phyloP scores from a whole-genome alignment of 2,888 invertebrate genomes.

The Therioaphis trifolii region DNA sequence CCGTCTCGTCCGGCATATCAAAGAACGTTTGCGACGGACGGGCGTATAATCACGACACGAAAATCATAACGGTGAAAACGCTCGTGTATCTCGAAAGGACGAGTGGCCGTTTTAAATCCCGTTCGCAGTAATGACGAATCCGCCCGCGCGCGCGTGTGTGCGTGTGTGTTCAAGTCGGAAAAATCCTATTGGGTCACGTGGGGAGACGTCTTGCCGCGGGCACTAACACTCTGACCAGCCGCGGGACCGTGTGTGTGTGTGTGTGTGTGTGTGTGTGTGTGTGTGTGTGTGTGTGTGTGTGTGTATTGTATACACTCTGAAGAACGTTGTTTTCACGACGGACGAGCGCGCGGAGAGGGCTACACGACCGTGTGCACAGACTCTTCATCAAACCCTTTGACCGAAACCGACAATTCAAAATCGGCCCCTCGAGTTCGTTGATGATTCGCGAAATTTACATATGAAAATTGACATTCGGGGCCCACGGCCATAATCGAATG shows the following conservation, averaged over 20 bases:
- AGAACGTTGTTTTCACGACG: too few relatives aligned
- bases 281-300: too few relatives aligned
- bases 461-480: constrained; percentile 31
- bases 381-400: too few relatives aligned
- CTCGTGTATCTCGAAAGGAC: constrained; percentile 5
- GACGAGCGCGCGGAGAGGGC: too few relatives aligned
- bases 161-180: constrained; percentile 8
- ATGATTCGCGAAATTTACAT: constrained; percentile 36
- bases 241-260: too few relatives aligned
- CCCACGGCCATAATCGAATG: constrained; percentile 13
- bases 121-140: constrained; percentile 16
- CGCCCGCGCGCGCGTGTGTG: not conserved
- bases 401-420: constrained; percentile 32
- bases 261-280: too few relatives aligned
- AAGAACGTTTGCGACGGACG: constrained; percentile 9
- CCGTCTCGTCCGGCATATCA: too few relatives aligned
- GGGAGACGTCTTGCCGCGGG: constrained; percentile 16
- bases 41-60: not conserved
- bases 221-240: constrained; percentile 8
- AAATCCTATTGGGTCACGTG: constrained; percentile 5
- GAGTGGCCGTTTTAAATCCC: constrained; percentile 28
- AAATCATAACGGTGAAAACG: constrained; percentile 12
- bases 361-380: too few relatives aligned
- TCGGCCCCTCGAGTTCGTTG: constrained; percentile 18
- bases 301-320: too few relatives aligned